Base-by-base conservation (phyloP, 1,140 invertebrate genomes). In the Myzus persicae region DNA sequence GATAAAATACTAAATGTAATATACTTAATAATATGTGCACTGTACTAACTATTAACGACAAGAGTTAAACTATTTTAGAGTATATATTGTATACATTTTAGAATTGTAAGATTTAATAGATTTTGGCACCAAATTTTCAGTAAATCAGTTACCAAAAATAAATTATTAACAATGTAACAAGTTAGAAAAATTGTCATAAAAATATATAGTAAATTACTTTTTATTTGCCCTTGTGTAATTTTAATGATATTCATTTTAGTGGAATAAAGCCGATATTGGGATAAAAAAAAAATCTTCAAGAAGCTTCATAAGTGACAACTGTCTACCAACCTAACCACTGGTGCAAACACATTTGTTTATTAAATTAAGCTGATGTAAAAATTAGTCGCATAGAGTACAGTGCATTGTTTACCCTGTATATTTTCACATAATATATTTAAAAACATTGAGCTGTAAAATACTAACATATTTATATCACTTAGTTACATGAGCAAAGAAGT, bases 391-490 rank as follows among this genome's bases (percentile, higher is more conserved):
- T 22, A 51, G 36, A 89, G 24, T 14, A 89, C 87, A 59, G 54
- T 90, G 38, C 89, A 90, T 90, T 18, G n/a, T 59, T n/a, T 42
- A 90, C 89, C 89, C 89, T 90, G 89, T 67, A 90, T 40, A 90
- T 38, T 54, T 89, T 88, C 85, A 48, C 31, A 88, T 85, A 31
- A 88, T 85, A 31, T 26, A 85, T 88, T 88, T 51, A 24, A 40
- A 67, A 90, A 90, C 18, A 67, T 90, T 90, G 38, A 90, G 54
- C 51, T 42, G 26, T 3, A 90, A 67, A 67, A 26, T 67, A n/a
- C 20, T 67, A 42, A 90, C 3, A 90, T 90, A 90, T 20, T 22
- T 14, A 44, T 90, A 90, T 90, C 36, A 90, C 51, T 40, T 90
- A 59, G 5, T 42, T 31, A 44, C 36, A n/a, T 92, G 90, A 92